Base-by-base conservation (phyloP, 2,113 vertebrate genomes). In the Morphnarchus princeps region DNA sequence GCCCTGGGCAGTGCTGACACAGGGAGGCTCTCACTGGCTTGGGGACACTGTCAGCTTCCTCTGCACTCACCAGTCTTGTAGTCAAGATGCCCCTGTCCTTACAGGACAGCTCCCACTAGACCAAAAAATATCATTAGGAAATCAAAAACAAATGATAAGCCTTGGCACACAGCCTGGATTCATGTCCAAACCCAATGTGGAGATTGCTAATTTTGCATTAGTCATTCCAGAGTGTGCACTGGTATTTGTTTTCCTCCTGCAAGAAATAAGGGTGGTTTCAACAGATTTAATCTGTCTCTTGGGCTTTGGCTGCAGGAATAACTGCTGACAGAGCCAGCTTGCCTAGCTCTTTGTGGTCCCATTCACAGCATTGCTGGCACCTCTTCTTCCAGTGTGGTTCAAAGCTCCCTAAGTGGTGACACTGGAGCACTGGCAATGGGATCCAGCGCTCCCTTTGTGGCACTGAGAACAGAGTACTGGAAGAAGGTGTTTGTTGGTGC, bases 101-200 rank as follows among this genome's bases (percentile, higher is more conserved):
- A 63, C 7, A 87, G 55, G 4, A 49, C 28, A 36, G 28, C 29
- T 90, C 9, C 40, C 15, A 22, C 43, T 49, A 47, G 29, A 52
- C 36, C 17, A 28, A 45, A 87, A 58, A 31, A 16, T 7, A 6
- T 63, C 24, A 28, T 18, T 18, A 6, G 31, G 55, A 83, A 67
- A 84, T 57, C 11, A 6, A 28, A 61, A 79, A 16, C 2, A 3
- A 18, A 4, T 10, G 8, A 24, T 43, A 28, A 82, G 10, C 17
- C 24, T 67, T 49, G 49, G 20, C 28, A 11, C 5, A 3, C 43
- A 26, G 18, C 32, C 42, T 54, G 49, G 24, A 81, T 24, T 49
- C 6, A 0, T 0, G 1, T 28, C 29, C 57, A 74, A 24, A 45
- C 16, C 20, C 9, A 1, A 9, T 1, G 2, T 10, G 32, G 32